Conservation (phyloP, 2,888 invertebrate genomes). For the Isoperla grammatica region DNA sequence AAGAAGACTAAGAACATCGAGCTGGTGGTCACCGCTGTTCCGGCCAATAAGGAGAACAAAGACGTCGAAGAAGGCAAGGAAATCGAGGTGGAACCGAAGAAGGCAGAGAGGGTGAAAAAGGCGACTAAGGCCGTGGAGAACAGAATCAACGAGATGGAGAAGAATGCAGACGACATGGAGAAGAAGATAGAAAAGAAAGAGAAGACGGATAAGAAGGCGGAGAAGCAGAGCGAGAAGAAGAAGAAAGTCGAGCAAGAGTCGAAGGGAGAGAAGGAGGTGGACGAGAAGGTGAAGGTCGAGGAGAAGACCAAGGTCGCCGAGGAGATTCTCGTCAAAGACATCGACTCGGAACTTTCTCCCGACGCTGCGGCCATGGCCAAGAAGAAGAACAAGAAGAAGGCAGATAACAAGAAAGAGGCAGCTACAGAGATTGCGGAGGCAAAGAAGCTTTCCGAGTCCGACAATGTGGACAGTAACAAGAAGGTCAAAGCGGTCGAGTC, state of each 20-base stretch:
- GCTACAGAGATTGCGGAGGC: slow-evolving; percentile 34
- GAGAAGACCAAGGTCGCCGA: slow-evolving; percentile 33
- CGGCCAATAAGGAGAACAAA: slow-evolving; percentile 14
- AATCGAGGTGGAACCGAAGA: slow-evolving; percentile 35
- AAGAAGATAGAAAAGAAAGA: slow-evolving; percentile 25
- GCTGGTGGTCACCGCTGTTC: background rate
- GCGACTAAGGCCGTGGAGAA: slow-evolving; percentile 41
- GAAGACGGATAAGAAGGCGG: slow-evolving; percentile 29
- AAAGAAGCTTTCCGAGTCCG: slow-evolving; percentile 36
- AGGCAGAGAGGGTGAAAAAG: slow-evolving; percentile 39
- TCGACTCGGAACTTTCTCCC: slow-evolving; percentile 23
- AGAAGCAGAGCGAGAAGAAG: slow-evolving; percentile 32
- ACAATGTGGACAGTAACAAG: slow-evolving; percentile 27
- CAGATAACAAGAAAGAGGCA: slow-evolving; percentile 37
- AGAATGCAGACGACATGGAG: slow-evolving; percentile 16
- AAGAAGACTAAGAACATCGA: slow-evolving; percentile 42
- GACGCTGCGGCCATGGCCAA: slow-evolving; percentile 39
- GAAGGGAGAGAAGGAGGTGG: slow-evolving; percentile 28
- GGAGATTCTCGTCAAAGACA: slow-evolving; percentile 35
- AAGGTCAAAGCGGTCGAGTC: slow-evolving; percentile 23
- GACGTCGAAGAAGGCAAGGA: slow-evolving; percentile 39
- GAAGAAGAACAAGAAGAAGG: slow-evolving; percentile 51
- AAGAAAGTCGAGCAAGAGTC: slow-evolving; percentile 34
- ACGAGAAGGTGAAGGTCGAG: slow-evolving; percentile 35
- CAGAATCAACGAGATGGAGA: slow-evolving; percentile 35